Base-by-base conservation (phyloP, 2,113 vertebrate species). In the Anarhynchus alexandrinus region DNA sequence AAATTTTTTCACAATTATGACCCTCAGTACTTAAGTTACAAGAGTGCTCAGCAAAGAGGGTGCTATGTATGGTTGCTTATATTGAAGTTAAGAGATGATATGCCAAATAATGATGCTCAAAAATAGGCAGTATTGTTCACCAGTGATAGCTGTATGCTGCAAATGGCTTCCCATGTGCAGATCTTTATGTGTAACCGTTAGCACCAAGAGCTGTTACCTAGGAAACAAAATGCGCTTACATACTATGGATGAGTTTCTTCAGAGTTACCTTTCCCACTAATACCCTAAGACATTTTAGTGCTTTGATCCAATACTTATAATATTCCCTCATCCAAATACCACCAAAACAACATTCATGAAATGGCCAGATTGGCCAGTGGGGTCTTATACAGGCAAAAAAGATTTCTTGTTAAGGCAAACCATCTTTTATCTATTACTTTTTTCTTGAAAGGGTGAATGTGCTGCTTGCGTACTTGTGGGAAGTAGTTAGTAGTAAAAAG, bases 191-290 rank as follows among this genome's bases (percentile, higher is more conserved):
- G 51, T 40, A 52, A 32, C 47, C 2, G 4, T 32, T 69, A 92
- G 54, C 51, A 69, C 69, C n/a, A 11, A 65, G 30, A 94, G 40
- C 78, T 91, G 97, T 95, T 95, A 70, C 95, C 96, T 85, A 91
- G 95, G 95, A 94, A 95, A 96, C 84, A 72, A 86, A 90, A 65
- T 18, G 27, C 10, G 1, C 76, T 77, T 40, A 52, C 2, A 4
- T 54, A 72, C 62, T 45, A 16, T 10, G 25, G 45, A 18, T 22
- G 61, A 91, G 70, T 65, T 94, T 81, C 87, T 73, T 69, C 79
- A 77, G 80, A 86, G 71, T 55, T 92, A 66, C 43, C 26, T 87
- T 93, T 73, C 18, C 25, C 66, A n/a, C 51, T 80, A 51, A 61
- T 69, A 62, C 57, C 69, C 82, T 47, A 40, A 85, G 49, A 66